Conservation (phyloP, 2,113 vertebrate genomes). For the Raphicerus campestris region DNA sequence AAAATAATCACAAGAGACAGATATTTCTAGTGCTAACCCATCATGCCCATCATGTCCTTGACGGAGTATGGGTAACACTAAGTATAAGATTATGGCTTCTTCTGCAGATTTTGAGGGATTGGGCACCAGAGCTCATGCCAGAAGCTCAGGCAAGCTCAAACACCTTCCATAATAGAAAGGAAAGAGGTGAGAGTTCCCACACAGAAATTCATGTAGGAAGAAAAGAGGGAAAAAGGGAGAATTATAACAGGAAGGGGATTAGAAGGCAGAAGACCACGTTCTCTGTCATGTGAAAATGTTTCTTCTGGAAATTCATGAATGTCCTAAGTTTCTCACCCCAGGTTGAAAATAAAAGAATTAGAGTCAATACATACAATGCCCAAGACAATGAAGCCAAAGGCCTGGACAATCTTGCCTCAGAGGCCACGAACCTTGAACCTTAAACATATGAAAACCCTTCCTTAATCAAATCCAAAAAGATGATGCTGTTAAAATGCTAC, state of each 20-base stretch:
- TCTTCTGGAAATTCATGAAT: background rate
- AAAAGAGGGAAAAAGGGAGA: background rate
- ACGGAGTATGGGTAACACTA: background rate
- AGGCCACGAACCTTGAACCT: background rate
- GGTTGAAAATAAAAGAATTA: background rate
- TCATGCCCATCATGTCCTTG: too few species aligned
- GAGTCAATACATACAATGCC: background rate
- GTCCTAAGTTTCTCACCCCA: background rate
- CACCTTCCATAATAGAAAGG: background rate
- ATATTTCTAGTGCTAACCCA: background rate
- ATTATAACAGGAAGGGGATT: background rate
- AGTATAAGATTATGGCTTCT: background rate
- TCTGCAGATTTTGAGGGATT: background rate
- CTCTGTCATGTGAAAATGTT: background rate
- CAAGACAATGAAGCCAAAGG: background rate
- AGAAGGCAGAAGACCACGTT: background rate
- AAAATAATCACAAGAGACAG: background rate
- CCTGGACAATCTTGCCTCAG: background rate
- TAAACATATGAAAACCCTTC: background rate
- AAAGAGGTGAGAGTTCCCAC: background rate
- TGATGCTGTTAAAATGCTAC: background rate
- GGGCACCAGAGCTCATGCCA: background rate
- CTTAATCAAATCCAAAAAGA: background rate
- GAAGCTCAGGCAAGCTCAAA: background rate
- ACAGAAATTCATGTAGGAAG: background rate